A percentile compares a stretch with the other conserved stretches of the same genome.
These are phyloP conservation scores for Ectemnius lituratus DNA, from an alignment of 2,888 invertebrate genomes.

Conservation along the genomic window DNA sequence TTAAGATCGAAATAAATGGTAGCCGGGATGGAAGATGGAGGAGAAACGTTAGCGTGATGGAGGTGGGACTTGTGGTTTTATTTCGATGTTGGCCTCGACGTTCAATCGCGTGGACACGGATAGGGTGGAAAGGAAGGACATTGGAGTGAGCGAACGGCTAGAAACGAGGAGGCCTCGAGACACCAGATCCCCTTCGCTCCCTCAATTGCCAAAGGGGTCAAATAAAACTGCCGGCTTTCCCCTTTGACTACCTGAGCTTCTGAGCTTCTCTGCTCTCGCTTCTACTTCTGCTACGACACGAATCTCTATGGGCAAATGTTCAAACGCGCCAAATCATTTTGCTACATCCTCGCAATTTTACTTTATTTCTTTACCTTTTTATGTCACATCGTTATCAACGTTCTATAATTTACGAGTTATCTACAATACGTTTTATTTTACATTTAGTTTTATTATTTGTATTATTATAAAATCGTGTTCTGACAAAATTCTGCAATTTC, in stretches of 20 bases:
- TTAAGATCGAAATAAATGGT: constrained; percentile 68
- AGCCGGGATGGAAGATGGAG: constrained; percentile 64
- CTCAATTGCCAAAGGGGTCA: constrained; percentile 51
- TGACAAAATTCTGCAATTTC: too few species aligned
- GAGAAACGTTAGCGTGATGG: constrained; percentile 68
- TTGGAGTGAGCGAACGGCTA: constrained; percentile 42
- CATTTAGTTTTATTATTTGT: too few species aligned
- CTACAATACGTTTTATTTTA: too few species aligned
- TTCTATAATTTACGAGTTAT: too few species aligned
- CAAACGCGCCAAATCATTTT: too few species aligned
- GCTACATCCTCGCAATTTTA: too few species aligned
- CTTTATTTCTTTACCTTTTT: too few species aligned
- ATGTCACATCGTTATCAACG: too few species aligned
- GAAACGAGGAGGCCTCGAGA: not conserved
- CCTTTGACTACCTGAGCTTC: constrained; percentile 13
- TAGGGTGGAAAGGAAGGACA: constrained; percentile 15
- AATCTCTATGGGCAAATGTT: too few species aligned
- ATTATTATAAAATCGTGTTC: too few species aligned
- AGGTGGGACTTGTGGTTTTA: constrained; percentile 62
- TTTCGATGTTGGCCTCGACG: constrained; percentile 63
- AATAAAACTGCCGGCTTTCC: constrained; percentile 41
- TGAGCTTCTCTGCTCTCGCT: constrained; percentile 20
- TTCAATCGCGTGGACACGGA: constrained; percentile 55
- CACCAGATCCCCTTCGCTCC: constrained; percentile 30
- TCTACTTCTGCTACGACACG: not conserved